phyloP scores from a whole-genome alignment of 1,140 invertebrate species.

The Pentalonia nigronervosa region DNA sequence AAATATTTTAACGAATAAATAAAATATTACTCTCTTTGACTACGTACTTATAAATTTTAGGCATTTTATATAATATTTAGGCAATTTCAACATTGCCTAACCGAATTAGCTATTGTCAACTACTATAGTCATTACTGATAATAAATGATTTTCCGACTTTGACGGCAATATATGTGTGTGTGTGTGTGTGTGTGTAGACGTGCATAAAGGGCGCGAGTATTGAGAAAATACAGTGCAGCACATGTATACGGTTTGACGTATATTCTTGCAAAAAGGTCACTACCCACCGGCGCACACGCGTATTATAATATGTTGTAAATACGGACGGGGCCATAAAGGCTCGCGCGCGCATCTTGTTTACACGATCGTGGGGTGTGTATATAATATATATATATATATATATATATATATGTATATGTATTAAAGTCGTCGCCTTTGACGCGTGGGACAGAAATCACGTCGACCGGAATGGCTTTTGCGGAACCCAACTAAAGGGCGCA shows the following conservation, averaged over 20 bases:
- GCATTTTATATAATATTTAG: too few relatives aligned
- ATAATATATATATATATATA: too few relatives aligned
- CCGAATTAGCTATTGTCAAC: too few relatives aligned
- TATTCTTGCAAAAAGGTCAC: not conserved
- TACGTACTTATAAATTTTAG: too few relatives aligned
- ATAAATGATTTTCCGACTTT: too few relatives aligned
- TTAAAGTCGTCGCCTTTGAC: not conserved
- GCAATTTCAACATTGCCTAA: too few relatives aligned
- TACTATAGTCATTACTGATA: too few relatives aligned
- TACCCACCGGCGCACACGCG: not conserved
- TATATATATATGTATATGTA: not conserved
- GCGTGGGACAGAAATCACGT: constrained; percentile 48
- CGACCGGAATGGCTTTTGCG: constrained; percentile 56
- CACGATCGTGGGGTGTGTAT: not conserved
- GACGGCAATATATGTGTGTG: too few relatives aligned
- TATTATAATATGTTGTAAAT: not conserved
- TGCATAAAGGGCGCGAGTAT: not conserved
- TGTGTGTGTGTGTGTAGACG: too few relatives aligned
- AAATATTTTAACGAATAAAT: too few relatives aligned
- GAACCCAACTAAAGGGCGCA: not conserved
- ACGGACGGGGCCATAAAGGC: not conserved
- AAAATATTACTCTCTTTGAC: too few relatives aligned
- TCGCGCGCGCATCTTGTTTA: not conserved
- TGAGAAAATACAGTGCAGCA: not conserved
- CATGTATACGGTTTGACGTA: not conserved